phyloP scores from a whole-genome alignment of 2,113 vertebrate genomes.

The Hypocryptadius cinnamomeus region DNA sequence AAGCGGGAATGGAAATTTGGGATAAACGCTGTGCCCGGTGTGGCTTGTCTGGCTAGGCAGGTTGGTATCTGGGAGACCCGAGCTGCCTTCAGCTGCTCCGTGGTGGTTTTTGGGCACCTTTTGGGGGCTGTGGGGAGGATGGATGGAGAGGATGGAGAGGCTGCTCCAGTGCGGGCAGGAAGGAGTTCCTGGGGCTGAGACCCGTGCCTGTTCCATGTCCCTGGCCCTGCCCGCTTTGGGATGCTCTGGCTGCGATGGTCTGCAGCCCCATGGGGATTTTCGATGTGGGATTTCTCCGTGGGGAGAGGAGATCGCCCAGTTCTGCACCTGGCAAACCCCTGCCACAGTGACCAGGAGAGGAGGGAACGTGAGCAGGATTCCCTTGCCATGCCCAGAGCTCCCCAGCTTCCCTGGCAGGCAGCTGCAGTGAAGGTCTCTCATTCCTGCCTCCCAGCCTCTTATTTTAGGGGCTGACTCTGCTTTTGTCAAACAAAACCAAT shows the following conservation, averaged over 20 bases:
- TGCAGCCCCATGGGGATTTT: background rate
- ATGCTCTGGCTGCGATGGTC: fast-evolving
- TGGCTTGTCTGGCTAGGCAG: background rate
- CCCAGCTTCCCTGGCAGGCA: background rate
- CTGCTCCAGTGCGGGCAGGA: background rate
- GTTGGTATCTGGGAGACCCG: background rate
- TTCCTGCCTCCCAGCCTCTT: background rate
- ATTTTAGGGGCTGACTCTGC: background rate
- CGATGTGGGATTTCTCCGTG: background rate
- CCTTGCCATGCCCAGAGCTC: background rate
- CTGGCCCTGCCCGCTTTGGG: background rate
- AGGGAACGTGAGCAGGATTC: background rate
- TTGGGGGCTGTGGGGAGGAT: background rate
- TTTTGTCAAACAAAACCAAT: background rate
- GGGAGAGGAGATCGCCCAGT: background rate
- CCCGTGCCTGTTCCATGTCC: fast-evolving
- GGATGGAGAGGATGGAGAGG: background rate
- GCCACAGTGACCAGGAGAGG: background rate
- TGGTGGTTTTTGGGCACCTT: background rate
- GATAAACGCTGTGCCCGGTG: background rate
- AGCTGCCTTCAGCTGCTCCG: background rate
- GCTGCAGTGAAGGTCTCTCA: background rate
- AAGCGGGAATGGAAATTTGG: background rate
- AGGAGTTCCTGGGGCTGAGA: background rate
- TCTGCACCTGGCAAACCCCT: background rate